Conservation (phyloP, 2,888 invertebrate species). For the Marronus borbonicus region DNA sequence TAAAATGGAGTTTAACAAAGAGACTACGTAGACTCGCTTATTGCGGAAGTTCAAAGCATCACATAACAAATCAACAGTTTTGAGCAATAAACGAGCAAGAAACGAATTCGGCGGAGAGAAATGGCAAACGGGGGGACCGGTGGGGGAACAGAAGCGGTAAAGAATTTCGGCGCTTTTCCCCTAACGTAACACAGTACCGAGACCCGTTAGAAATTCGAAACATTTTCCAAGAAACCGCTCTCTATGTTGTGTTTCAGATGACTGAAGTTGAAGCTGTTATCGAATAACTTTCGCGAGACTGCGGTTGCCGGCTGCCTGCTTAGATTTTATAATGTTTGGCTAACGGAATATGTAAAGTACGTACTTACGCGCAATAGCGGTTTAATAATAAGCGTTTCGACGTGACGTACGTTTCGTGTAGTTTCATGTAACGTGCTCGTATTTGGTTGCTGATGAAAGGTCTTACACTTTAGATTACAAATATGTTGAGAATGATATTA, state of each 20-base stretch:
- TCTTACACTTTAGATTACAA: no score
- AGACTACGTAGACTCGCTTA: background rate
- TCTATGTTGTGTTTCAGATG: no score
- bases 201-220: slow-evolving; percentile 28
- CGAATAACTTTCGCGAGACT: background rate
- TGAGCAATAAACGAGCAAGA: background rate
- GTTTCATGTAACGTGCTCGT: no score
- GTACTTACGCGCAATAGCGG: slow-evolving; percentile 8
- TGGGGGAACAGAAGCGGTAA: background rate
- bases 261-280: slow-evolving; percentile 20
- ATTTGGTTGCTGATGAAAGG: no score
- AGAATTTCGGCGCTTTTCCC: background rate
- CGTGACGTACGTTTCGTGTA: background rate
- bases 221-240: slow-evolving; percentile 21
- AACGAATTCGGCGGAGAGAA: background rate
- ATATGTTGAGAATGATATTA: no score
- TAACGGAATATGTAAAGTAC: slow-evolving; percentile 11
- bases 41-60: slow-evolving; percentile 25
- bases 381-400: background rate
- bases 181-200: no score
- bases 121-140: background rate
- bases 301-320: background rate
- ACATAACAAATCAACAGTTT: slow-evolving; percentile 28
- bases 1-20: slow-evolving; percentile 7
- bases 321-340: slow-evolving; percentile 2